Percentiles rank a stretch among this genome's conserved stretches.
phyloP scores from a whole-genome alignment of 2,113 vertebrate species.

The Micronycteris hirsuta region DNA sequence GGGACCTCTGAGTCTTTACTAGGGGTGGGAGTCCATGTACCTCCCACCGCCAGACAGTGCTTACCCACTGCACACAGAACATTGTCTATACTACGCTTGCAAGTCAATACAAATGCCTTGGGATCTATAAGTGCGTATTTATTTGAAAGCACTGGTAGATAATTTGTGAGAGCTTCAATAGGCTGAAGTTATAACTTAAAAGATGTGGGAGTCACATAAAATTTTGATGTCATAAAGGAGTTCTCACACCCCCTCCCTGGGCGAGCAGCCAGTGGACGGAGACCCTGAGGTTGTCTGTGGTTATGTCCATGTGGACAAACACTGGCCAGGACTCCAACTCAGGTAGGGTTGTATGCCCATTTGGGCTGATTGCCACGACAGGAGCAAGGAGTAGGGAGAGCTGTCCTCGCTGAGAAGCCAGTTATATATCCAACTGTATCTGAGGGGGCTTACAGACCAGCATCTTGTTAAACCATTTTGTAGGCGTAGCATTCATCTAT shows the following conservation, averaged over 20 bases:
- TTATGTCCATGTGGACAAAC: background rate
- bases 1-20: background rate
- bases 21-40: background rate
- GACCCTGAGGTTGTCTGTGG: background rate
- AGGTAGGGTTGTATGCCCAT: background rate
- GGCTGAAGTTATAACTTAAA: background rate
- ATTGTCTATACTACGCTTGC: rapidly evolving
- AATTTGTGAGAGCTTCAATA: background rate
- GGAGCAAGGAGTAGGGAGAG: background rate
- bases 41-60: background rate
- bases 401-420: background rate
- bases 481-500: background rate
- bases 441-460: background rate
- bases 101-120: background rate
- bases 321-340: background rate
- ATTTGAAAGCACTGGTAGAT: background rate
- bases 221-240: background rate
- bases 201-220: background rate
- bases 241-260: background rate
- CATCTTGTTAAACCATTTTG: background rate
- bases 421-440: background rate
- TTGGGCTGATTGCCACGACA: background rate
- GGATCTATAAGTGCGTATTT: background rate
- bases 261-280: background rate
- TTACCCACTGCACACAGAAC: background rate